Evolutionary conservation across 2,113 vertebrate genomes (phyloP).

Genomic region (Forbesichthys papilliferus): DNA sequence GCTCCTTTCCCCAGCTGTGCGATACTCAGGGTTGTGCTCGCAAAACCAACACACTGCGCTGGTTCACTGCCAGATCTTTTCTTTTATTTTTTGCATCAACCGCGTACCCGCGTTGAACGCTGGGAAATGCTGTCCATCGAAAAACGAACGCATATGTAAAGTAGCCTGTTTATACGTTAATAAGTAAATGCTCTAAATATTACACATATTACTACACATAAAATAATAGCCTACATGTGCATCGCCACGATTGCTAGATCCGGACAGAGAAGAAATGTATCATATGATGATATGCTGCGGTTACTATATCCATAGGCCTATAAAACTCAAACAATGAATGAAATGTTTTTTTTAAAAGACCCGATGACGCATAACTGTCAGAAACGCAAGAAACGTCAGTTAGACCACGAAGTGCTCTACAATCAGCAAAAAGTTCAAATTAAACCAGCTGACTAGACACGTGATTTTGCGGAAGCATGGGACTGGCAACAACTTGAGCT

Average conservation of each 20-base stretch:
- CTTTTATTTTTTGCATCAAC: constrained; percentile 22
- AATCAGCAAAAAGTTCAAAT: constrained; percentile 41
- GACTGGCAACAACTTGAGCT: not conserved
- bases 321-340: no score
- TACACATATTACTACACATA: no score
- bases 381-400: no score
- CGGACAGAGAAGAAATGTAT: no score
- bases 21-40: constrained; percentile 29
- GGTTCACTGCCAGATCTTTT: constrained; percentile 43
- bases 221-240: not conserved
- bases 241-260: not conserved
- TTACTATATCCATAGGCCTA: no score
- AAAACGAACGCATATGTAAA: no score
- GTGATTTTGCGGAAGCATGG: constrained; percentile 62
- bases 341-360: no score
- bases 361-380: no score
- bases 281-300: no score
- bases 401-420: not conserved
- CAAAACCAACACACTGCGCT: constrained; percentile 26
- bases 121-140: constrained; percentile 59
- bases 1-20: constrained; percentile 34
- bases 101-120: constrained; percentile 46
- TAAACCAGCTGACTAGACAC: constrained; percentile 68
- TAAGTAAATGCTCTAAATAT: constrained; percentile 2
- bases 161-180: constrained; percentile 15